These are phyloP conservation scores for Muscina levida DNA, from an alignment of 2,888 invertebrate species.

Conservation along the genomic window DNA sequence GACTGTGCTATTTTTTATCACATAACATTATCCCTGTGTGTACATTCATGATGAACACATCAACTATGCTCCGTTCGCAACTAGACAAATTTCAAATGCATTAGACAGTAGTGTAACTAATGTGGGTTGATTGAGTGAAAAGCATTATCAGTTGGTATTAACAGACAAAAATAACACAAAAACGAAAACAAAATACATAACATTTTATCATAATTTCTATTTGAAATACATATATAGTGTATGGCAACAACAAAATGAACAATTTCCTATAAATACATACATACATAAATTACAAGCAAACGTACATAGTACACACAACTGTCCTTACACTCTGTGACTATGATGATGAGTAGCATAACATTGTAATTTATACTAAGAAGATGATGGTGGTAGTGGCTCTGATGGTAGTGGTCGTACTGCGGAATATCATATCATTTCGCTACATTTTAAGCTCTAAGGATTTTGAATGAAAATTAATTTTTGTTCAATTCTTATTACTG, in stretches of 20 bases:
- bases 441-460: conserved; percentile 61
- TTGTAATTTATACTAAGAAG: background rate
- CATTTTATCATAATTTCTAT: conserved; percentile 44
- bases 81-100: conserved; percentile 53
- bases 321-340: too few relatives aligned
- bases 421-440: conserved; percentile 13
- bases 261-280: conserved; percentile 6
- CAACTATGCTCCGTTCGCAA: background rate
- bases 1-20: conserved; percentile 1
- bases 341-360: background rate
- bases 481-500: conserved; percentile 63
- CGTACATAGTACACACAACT: background rate
- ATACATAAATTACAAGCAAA: background rate
- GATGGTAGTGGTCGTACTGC: background rate
- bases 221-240: background rate
- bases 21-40: background rate
- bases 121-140: conserved; percentile 63
- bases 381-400: background rate
- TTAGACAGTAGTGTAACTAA: conserved; percentile 46
- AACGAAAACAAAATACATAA: conserved; percentile 31
- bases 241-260: conserved; percentile 20
- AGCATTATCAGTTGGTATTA: conserved; percentile 45
- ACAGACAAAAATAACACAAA: conserved; percentile 6
- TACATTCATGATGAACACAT: background rate
- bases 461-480: conserved; percentile 67